phyloP scores from a whole-genome alignment of 2,888 invertebrate species.

The Pollenia amentaria region DNA sequence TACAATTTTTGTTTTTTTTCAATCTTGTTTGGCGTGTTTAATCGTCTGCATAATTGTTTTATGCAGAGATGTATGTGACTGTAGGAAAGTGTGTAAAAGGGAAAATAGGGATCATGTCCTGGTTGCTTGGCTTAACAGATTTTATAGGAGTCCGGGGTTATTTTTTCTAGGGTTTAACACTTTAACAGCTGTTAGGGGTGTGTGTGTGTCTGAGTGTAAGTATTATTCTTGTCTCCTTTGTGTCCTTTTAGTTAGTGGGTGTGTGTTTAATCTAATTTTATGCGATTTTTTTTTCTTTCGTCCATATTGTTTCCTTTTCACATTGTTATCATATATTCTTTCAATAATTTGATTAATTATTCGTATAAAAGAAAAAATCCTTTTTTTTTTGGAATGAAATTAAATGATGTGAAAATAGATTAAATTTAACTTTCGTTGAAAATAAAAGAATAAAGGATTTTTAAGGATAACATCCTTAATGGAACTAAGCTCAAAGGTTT shows the following conservation, averaged over 20 bases:
- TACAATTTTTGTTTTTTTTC: conserved; percentile 53
- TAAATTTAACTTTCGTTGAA: conserved; percentile 27
- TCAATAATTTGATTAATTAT: conserved; percentile 72
- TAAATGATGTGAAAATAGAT: conserved; percentile 64
- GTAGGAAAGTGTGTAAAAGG: conserved; percentile 19
- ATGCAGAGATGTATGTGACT: conserved; percentile 67
- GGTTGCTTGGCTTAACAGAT: conserved; percentile 51
- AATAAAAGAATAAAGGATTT: conserved; percentile 15
- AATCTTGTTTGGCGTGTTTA: conserved; percentile 78
- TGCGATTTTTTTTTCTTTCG: conserved; percentile 59
- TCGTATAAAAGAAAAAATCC: conserved; percentile 34
- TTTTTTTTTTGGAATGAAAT: conserved; percentile 39
- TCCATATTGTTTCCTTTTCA: conserved; percentile 30
- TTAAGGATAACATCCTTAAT: neutral
- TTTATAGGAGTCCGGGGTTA: conserved; percentile 61
- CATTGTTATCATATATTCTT: conserved; percentile 49
- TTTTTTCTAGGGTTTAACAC: conserved; percentile 64
- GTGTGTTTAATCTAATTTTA: conserved; percentile 71
- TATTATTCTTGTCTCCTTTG: conserved; percentile 43
- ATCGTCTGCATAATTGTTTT: conserved; percentile 83
- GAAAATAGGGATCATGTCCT: conserved; percentile 65
- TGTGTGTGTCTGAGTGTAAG: neutral
- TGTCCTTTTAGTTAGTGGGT: conserved; percentile 54
- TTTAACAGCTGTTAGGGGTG: conserved; percentile 68
- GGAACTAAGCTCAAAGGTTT: no score